Evolutionary conservation across 2,888 invertebrate genomes (phyloP).

Genomic region (Cosmia pyralina): DNA sequence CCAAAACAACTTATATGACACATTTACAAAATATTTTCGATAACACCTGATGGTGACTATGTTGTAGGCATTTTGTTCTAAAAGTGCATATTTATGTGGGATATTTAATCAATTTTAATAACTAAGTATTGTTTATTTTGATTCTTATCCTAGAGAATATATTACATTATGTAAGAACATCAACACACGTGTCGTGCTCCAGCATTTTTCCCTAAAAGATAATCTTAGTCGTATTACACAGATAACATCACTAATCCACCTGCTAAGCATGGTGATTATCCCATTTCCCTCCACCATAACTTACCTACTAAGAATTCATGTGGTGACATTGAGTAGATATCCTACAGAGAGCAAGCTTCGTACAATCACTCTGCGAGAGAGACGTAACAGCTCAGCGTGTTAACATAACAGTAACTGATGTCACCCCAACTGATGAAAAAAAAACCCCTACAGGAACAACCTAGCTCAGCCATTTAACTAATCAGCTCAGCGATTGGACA

Average conservation of each 20-base stretch:
- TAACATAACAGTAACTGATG: neutral
- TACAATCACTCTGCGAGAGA: too few species aligned
- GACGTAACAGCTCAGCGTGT: neutral
- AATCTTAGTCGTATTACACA: neutral
- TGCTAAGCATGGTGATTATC: constrained; percentile 28
- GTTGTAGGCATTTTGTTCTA: neutral
- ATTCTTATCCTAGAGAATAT: neutral
- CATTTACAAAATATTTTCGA: neutral
- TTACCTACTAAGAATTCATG: constrained; percentile 20
- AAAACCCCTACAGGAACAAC: neutral
- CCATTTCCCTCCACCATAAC: constrained; percentile 9
- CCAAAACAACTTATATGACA: neutral
- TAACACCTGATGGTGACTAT: too few species aligned
- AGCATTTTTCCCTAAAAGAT: constrained; percentile 8
- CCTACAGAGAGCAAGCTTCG: constrained; percentile 1
- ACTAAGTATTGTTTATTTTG: neutral
- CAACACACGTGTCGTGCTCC: neutral
- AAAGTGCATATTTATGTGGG: neutral
- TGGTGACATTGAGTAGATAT: constrained; percentile 21
- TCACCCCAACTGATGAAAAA: too few species aligned
- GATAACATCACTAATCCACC: constrained; percentile 10
- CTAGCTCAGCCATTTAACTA: neutral
- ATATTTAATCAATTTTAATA: neutral
- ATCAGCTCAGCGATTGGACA: neutral
- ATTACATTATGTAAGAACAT: neutral